Percentiles rank a stretch among this genome's conserved stretches.
Conservation (phyloP, 2,797 vertebrate genomes). For the Cryptoblepharus egeriae region DNA sequence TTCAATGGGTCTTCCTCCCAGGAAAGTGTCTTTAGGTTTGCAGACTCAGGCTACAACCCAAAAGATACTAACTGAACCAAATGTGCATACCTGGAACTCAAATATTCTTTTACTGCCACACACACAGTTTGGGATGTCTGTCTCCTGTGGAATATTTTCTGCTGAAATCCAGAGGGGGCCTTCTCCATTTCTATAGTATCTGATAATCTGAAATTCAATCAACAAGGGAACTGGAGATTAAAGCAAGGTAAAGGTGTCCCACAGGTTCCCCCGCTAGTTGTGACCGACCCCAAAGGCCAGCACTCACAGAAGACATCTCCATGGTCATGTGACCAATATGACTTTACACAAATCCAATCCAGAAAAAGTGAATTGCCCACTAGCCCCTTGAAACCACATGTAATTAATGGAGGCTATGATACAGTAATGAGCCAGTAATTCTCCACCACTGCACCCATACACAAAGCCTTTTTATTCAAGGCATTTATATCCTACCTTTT, state of each 20-base stretch:
- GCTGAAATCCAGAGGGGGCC: conserved; percentile 91
- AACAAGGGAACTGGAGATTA: background rate
- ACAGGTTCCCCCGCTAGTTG: too few relatives aligned
- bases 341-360: background rate
- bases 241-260: too few relatives aligned
- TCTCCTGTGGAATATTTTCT: conserved; percentile 83
- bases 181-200: conserved; percentile 87
- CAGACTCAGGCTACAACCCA: background rate
- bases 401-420: too few relatives aligned
- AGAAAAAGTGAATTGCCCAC: background rate
- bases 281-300: too few relatives aligned
- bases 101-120: conserved; percentile 91
- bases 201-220: conserved; percentile 84
- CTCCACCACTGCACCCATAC: background rate
- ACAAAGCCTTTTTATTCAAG: background rate
- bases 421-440: background rate
- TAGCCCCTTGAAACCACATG: background rate
- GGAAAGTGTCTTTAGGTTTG: too few relatives aligned
- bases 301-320: too few relatives aligned
- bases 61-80: background rate
- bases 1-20: too few relatives aligned
- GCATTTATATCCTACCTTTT: too few relatives aligned
- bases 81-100: conserved; percentile 92
- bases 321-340: too few relatives aligned
- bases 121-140: conserved; percentile 86